Conservation (phyloP, 2,888 invertebrate genomes). For the Calameuta pallipes region DNA sequence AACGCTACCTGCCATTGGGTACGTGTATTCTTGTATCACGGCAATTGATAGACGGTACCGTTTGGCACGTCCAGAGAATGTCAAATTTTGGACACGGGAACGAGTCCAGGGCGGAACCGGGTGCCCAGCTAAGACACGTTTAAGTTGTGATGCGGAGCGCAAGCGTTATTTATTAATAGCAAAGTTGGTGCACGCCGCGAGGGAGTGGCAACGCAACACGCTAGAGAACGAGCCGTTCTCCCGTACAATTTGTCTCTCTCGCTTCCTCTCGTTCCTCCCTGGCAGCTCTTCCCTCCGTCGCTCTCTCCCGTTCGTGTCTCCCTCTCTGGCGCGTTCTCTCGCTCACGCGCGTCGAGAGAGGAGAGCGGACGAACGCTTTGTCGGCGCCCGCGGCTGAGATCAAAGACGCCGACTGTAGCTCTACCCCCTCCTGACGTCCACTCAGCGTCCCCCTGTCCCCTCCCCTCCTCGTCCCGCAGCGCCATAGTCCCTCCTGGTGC, state of each 20-base stretch:
- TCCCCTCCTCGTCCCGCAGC: slow-evolving; percentile 8
- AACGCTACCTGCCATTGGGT: background rate
- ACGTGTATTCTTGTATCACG: background rate
- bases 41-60: background rate
- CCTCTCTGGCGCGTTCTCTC: slow-evolving; percentile 20
- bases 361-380: slow-evolving; percentile 57
- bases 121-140: slow-evolving; percentile 37
- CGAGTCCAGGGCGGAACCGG: slow-evolving; percentile 27
- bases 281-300: slow-evolving; percentile 8
- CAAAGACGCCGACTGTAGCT: slow-evolving; percentile 58
- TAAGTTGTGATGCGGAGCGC: slow-evolving; percentile 48
- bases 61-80: background rate
- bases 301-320: slow-evolving; percentile 27
- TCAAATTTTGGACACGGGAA: background rate
- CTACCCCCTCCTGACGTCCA: slow-evolving; percentile 18
- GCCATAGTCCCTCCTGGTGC: slow-evolving; percentile 35
- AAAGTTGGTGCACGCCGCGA: slow-evolving; percentile 46
- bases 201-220: slow-evolving; percentile 54
- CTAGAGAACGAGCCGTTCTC: slow-evolving; percentile 44
- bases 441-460: slow-evolving; percentile 19
- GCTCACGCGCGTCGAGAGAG: slow-evolving; percentile 22
- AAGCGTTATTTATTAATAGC: slow-evolving; percentile 61
- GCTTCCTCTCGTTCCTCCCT: slow-evolving; percentile 16
- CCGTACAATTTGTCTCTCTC: slow-evolving; percentile 12
- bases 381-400: slow-evolving; percentile 64